phyloP scores from a whole-genome alignment of 2,797 vertebrate species.

The Eurystomus glaucurus region DNA sequence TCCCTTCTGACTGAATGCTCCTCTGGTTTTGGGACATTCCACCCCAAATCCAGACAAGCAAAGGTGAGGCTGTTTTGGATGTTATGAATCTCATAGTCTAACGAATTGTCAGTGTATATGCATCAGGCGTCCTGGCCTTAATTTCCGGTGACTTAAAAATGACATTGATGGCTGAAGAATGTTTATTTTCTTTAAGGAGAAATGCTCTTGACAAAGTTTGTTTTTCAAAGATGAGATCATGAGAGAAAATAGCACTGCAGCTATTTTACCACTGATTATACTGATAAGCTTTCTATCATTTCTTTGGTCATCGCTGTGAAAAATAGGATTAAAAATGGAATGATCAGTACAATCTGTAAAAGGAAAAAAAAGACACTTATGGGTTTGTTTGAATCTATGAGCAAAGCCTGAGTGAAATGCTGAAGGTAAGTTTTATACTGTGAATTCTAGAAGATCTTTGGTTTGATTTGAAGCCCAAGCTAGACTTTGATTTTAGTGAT shows the following conservation, averaged over 20 bases:
- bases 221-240: slow-evolving; percentile 51
- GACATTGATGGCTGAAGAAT: slow-evolving; percentile 65
- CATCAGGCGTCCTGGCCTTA: background rate
- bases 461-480: background rate
- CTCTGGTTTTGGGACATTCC: background rate
- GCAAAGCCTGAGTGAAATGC: background rate
- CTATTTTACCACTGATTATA: slow-evolving; percentile 45
- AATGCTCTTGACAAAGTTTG: slow-evolving; percentile 43
- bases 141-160: slow-evolving; percentile 54
- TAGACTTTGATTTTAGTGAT: background rate
- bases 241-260: slow-evolving; percentile 33
- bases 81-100: background rate
- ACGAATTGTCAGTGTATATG: background rate
- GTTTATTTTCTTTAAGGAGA: slow-evolving; percentile 71
- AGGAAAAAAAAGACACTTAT: background rate
- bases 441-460: background rate
- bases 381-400: background rate
- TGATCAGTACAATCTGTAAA: background rate
- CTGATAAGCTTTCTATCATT: slow-evolving; percentile 50
- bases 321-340: slow-evolving; percentile 9
- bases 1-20: background rate
- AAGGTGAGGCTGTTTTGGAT: background rate
- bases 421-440: background rate
- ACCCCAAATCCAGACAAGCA: background rate
- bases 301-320: background rate